Percentiles rank a stretch among this genome's conserved stretches.
Conservation (phyloP, 1,140 invertebrate species). For the Polypedilum vanderplanki region DNA sequence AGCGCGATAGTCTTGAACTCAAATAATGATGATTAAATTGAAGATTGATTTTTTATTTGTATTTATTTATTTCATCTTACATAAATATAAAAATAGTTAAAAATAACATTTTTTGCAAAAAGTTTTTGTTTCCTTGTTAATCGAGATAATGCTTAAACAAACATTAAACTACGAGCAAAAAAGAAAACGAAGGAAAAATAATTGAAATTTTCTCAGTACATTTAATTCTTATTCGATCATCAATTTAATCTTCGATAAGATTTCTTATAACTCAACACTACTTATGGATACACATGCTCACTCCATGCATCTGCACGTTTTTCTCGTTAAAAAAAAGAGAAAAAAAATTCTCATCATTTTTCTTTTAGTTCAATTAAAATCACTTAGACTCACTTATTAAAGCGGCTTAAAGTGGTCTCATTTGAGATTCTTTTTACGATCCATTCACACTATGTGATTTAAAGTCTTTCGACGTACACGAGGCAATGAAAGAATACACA, state of each 20-base stretch:
- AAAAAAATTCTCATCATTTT: constrained; percentile 14
- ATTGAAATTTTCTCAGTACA: too few species aligned
- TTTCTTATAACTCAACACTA: background rate
- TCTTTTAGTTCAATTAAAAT: constrained; percentile 26
- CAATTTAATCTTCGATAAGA: constrained; percentile 13
- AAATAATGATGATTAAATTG: too few species aligned
- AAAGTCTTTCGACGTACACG: background rate
- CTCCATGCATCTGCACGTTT: constrained; percentile 16
- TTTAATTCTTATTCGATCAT: too few species aligned
- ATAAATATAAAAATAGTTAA: too few species aligned
- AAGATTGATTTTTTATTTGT: too few species aligned
- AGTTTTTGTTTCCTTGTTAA: too few species aligned
- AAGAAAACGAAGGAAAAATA: too few species aligned
- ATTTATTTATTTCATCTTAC: too few species aligned
- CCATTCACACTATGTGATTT: constrained; percentile 12
- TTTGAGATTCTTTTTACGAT: constrained; percentile 18
- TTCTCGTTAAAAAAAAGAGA: background rate
- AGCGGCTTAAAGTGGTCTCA: constrained; percentile 1
- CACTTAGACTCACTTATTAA: constrained; percentile 9
- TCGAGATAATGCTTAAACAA: too few species aligned
- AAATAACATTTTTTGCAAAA: too few species aligned
- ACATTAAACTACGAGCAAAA: too few species aligned
- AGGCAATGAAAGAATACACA: constrained; percentile 11
- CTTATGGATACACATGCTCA: background rate
- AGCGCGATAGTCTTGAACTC: background rate